Evolutionary conservation across 2,113 vertebrate species (phyloP).

Genomic region (Carassius gibelio): DNA sequence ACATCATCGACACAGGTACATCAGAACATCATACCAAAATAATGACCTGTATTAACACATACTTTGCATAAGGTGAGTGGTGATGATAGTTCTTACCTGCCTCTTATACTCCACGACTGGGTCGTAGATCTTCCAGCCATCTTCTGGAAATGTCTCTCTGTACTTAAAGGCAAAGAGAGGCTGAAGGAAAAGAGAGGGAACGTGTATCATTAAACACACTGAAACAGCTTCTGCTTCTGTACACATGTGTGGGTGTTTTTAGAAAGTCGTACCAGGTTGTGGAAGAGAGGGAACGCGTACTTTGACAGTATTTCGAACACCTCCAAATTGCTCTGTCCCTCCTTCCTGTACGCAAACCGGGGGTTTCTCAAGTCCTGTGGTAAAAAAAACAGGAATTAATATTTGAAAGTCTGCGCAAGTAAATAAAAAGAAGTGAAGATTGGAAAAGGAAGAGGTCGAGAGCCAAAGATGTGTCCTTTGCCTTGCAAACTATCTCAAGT

Average conservation of each 20-base stretch:
- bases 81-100: slow-evolving; percentile 75
- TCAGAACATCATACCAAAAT: neutral
- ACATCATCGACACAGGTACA: neutral
- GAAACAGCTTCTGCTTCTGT: neutral
- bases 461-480: neutral
- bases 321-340: slow-evolving; percentile 84
- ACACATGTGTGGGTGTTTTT: neutral
- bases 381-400: neutral
- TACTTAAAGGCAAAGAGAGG: slow-evolving; percentile 90
- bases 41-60: neutral
- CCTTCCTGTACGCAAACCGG: slow-evolving; percentile 88
- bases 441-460: neutral
- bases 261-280: slow-evolving; percentile 75
- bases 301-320: slow-evolving; percentile 84
- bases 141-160: slow-evolving; percentile 87
- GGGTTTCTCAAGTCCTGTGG: slow-evolving; percentile 95
- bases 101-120: slow-evolving; percentile 90
- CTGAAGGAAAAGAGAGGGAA: slow-evolving; percentile 70
- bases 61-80: neutral
- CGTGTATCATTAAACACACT: neutral
- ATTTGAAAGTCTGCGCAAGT: neutral
- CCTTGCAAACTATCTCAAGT: slow-evolving; percentile 96
- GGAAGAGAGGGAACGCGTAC: slow-evolving; percentile 87
- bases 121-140: slow-evolving; percentile 97
- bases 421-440: neutral